These are phyloP conservation scores for Hippocampus guttulatus DNA, from an alignment of 2,113 vertebrate genomes.

Conservation along the genomic window DNA sequence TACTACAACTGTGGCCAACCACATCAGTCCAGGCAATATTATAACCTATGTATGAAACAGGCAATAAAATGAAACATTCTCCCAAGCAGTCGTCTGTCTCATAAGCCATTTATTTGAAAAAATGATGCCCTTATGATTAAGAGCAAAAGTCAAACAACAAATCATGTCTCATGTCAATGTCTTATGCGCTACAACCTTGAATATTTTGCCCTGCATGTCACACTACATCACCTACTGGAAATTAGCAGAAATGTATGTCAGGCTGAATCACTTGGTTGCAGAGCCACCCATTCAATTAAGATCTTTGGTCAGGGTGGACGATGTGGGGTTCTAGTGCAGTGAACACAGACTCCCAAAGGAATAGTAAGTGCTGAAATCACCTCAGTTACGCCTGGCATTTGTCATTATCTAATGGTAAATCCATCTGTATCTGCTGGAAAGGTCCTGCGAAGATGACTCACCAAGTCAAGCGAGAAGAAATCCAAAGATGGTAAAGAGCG, in stretches of 20 bases:
- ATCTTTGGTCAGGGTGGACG: slow-evolving; percentile 37
- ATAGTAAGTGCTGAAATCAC: slow-evolving; percentile 69
- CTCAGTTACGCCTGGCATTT: slow-evolving; percentile 57
- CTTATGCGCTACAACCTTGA: slow-evolving; percentile 31
- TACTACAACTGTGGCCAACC: neutral
- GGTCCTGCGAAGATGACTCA: slow-evolving; percentile 34
- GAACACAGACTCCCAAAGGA: slow-evolving; percentile 52
- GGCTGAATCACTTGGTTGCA: slow-evolving; percentile 62
- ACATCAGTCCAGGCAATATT: neutral
- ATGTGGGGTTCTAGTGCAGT: slow-evolving; percentile 38
- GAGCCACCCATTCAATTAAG: slow-evolving; percentile 58
- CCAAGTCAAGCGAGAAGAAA: slow-evolving; percentile 31
- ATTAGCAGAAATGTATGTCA: slow-evolving; percentile 62
- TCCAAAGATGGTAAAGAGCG: slow-evolving; percentile 21
- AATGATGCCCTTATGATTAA: slow-evolving; percentile 28
- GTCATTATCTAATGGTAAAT: slow-evolving; percentile 72
- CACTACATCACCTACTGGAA: slow-evolving; percentile 59
- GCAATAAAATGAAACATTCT: neutral
- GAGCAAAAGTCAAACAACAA: slow-evolving; percentile 54
- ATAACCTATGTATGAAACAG: neutral
- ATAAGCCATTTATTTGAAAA: slow-evolving; percentile 37
- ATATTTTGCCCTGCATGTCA: slow-evolving; percentile 59
- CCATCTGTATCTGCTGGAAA: slow-evolving; percentile 54
- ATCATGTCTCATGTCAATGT: slow-evolving; percentile 44
- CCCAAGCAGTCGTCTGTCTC: neutral